A percentile compares a stretch with the other conserved stretches of the same genome.
These are phyloP conservation scores for Acropternis orthonyx DNA, from an alignment of 2,797 vertebrate species.

Conservation along the genomic window DNA sequence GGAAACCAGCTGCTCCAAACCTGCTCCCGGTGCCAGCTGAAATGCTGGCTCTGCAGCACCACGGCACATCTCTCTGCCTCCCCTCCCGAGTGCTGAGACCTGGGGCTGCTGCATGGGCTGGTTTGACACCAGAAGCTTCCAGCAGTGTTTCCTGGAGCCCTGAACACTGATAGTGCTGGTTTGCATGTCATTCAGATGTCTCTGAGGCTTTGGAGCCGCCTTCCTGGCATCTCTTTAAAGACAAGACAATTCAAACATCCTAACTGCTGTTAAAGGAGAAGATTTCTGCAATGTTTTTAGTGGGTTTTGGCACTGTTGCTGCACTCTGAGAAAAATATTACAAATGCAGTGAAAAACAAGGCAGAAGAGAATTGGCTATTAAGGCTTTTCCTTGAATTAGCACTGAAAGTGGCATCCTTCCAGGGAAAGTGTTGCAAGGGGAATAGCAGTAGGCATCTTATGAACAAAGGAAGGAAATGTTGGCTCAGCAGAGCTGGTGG, in stretches of 20 bases:
- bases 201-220: background rate
- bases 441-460: constrained; percentile 32
- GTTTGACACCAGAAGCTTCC: background rate
- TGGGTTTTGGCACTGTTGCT: background rate
- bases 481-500: constrained; percentile 25
- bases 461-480: constrained; percentile 50
- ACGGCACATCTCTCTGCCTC: background rate
- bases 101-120: background rate
- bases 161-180: background rate
- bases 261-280: constrained; percentile 40
- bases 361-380: constrained; percentile 40
- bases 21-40: background rate
- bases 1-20: background rate
- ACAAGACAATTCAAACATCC: background rate
- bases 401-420: constrained; percentile 46
- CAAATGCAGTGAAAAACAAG: constrained; percentile 14
- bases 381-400: constrained; percentile 43
- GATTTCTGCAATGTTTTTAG: background rate
- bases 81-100: background rate
- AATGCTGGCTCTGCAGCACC: background rate
- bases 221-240: constrained; percentile 36
- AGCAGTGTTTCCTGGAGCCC: background rate
- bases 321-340: background rate
- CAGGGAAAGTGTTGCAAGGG: constrained; percentile 51
- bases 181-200: background rate